Base-by-base conservation (phyloP, 1,140 invertebrate genomes). In the Apis laboriosa region DNA sequence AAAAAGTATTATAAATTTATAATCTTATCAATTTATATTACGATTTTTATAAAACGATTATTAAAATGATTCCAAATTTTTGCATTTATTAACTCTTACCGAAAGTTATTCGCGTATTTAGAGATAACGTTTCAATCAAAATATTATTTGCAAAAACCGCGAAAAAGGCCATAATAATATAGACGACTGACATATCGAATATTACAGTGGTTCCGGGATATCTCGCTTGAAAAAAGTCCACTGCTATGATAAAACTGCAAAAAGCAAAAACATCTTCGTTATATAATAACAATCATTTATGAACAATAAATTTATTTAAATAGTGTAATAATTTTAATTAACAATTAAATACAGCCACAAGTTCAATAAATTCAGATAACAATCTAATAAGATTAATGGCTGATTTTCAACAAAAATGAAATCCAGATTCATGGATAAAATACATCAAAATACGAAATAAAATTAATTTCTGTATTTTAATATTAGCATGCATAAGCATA, bases 121-220 rank as follows among this genome's bases (percentile, higher is more conserved):
- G 95, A 1, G 97, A 96, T 58, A 98, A 95, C n/a, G 97, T 95
- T 89, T 98, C 97, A 1, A 99, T 96, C 7, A 98, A 92, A 55
- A 98, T 94, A 91, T 98, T 99, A 92, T 98, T 98, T 49, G 97
- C 95, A 74, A 98, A 94, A 1, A 99, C 98, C 21, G 97, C 97
- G 55, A 97, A 95, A 88, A 98, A 98, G 51, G 98, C 97, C 80
- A 97, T 96, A 17, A 97, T 95, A 84, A 98, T 98, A 92, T 98
- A 98, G 49, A 98, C 97, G 56, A 98, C 95, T 21, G 97, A 98
- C 97, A 99, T 98, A 92, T 98, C 98, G 92, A 98, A 98, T 84
- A 98, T 96, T 76, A 99, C 97, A 0, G 97, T 97, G 0, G 97
- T 96, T 21, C 96, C 96, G 1, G 97, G 97, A 93, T 97, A 99